These are phyloP conservation scores for Actinopyga echinites DNA, from an alignment of 53 echinoderm and acorn worm species.

Conservation along the genomic window DNA sequence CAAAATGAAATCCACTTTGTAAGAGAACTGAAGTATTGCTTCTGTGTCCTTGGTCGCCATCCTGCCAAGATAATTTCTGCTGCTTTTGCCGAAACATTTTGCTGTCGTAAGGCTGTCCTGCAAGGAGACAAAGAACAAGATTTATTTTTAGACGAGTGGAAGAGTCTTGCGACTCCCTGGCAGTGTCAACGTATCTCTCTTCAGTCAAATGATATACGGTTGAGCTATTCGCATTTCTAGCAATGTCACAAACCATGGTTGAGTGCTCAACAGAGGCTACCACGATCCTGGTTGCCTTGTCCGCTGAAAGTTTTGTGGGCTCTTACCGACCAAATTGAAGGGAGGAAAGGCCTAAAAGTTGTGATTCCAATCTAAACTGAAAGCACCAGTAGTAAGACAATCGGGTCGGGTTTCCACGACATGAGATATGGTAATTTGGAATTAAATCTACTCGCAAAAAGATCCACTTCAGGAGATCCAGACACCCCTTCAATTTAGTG, in stretches of 20 bases:
- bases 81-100: conserved; percentile 7
- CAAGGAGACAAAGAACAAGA: conserved; percentile 14
- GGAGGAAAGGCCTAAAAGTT: no score
- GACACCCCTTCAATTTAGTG: not conserved
- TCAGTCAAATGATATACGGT: no score
- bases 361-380: no score
- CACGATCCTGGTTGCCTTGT: no score
- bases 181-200: not conserved
- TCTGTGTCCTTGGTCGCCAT: not conserved
- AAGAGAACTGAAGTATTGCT: conserved; percentile 14
- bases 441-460: not conserved
- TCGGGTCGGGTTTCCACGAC: no score
- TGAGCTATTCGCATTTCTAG: no score
- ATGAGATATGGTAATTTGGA: no score
- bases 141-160: not conserved
- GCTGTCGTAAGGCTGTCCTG: conserved; percentile 27
- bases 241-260: no score
- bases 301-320: no score
- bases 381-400: no score
- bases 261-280: no score
- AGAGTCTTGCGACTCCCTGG: not conserved
- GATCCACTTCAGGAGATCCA: conserved; percentile 29
- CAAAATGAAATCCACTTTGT: conserved; percentile 40
- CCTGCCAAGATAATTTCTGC: conserved; percentile 12
- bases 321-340: no score